A percentile compares a stretch with the other conserved stretches of the same genome.
Conservation (phyloP, 1,140 invertebrate species). For the Pseudomyrmex dendroicus region DNA sequence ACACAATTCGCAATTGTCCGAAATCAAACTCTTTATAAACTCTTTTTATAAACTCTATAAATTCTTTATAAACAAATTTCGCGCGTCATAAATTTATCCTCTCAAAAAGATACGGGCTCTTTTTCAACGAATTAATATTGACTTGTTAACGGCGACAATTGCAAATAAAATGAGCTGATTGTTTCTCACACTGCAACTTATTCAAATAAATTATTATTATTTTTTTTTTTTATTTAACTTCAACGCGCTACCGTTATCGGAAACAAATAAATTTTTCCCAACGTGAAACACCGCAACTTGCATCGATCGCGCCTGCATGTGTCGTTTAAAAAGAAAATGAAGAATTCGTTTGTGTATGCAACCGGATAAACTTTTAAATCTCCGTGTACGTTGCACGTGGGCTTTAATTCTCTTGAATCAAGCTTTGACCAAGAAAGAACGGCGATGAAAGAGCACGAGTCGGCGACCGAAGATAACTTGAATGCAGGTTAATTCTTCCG, state of each 20-base stretch:
- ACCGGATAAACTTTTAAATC: conserved; percentile 47
- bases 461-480: conserved; percentile 47
- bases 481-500: conserved; percentile 63
- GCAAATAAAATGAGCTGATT: too few species aligned
- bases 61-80: too few species aligned
- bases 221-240: too few species aligned
- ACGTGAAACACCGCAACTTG: not conserved
- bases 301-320: not conserved
- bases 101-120: too few species aligned
- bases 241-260: not conserved
- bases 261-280: conserved; percentile 1
- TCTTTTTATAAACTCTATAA: too few species aligned
- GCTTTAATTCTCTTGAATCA: conserved; percentile 53
- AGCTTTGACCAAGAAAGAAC: conserved; percentile 54
- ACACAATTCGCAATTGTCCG: too few species aligned
- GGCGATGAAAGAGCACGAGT: conserved; percentile 58
- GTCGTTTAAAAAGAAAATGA: not conserved
- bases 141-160: too few species aligned
- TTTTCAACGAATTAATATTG: too few species aligned
- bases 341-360: not conserved
- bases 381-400: not conserved
- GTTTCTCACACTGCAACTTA: too few species aligned
- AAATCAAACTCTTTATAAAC: too few species aligned
- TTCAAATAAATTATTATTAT: too few species aligned
- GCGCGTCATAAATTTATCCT: too few species aligned